Conservation (phyloP, 2,113 vertebrate species). For the Phodopus roborovskii region DNA sequence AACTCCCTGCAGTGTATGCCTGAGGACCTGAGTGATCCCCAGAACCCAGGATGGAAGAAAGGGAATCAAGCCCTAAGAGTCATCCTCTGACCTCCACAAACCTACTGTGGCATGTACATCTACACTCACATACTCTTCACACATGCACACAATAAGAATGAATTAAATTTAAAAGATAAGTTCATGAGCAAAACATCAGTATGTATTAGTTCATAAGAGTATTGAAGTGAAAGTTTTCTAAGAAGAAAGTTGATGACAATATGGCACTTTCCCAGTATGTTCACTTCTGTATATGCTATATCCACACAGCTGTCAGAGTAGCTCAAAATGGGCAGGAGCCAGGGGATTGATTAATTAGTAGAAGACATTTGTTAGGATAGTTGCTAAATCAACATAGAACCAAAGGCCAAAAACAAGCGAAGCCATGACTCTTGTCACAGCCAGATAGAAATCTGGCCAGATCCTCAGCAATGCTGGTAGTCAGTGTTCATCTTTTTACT, state of each 20-base stretch:
- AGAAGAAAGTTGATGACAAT: background rate
- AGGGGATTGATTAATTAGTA: background rate
- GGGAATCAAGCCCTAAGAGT: background rate
- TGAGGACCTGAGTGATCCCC: background rate
- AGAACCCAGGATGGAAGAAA: background rate
- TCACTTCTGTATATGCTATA: background rate
- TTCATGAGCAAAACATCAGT: background rate
- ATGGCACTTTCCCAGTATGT: background rate
- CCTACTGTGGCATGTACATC: no score
- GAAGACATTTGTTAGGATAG: background rate
- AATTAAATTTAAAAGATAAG: background rate
- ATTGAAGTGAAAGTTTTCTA: background rate
- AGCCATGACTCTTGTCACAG: background rate
- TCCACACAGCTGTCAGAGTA: background rate
- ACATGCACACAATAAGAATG: background rate
- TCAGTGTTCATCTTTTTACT: background rate
- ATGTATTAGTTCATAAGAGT: background rate
- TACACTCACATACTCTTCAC: background rate
- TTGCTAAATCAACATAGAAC: background rate
- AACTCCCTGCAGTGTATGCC: background rate
- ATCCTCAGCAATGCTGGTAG: background rate
- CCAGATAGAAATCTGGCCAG: background rate
- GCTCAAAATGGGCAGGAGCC: background rate
- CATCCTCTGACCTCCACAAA: background rate
- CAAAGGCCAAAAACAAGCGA: background rate